Conservation (phyloP, 2,113 vertebrate genomes). For the Elephas maximus region DNA sequence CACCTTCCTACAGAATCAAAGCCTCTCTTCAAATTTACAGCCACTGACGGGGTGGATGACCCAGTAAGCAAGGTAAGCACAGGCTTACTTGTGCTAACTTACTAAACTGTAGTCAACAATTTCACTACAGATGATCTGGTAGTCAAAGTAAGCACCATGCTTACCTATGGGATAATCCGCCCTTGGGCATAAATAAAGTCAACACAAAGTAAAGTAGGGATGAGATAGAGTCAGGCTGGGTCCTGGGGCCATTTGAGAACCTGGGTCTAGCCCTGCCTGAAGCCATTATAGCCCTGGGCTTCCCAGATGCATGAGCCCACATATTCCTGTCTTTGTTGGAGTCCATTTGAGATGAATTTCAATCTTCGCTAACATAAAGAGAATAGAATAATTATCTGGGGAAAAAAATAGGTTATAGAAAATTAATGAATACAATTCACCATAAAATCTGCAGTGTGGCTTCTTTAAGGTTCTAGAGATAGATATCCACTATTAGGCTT, state of each 20-base stretch:
- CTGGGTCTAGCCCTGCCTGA: background rate
- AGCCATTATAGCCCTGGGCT: background rate
- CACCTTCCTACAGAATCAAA: too few species aligned
- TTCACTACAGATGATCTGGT: too few species aligned
- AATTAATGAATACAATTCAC: background rate
- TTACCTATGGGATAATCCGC: too few species aligned
- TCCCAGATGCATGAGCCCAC: background rate
- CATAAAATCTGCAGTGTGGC: background rate
- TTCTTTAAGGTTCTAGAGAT: background rate
- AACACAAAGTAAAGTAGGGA: background rate
- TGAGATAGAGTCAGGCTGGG: background rate
- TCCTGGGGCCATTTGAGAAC: background rate
- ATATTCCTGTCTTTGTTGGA: background rate
- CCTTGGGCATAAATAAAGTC: background rate
- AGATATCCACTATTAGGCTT: background rate
- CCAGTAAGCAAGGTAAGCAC: too few species aligned
- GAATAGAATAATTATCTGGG: background rate
- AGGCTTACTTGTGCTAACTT: too few species aligned
- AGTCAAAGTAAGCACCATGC: too few species aligned
- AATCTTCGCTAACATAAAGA: slow-evolving; percentile 8
- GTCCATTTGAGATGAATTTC: background rate
- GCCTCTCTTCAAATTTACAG: too few species aligned
- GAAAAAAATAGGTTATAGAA: background rate
- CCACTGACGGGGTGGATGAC: too few species aligned
- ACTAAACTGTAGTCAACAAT: too few species aligned